phyloP scores from a whole-genome alignment of 2,797 vertebrate species.

The Galagoides demidoff region DNA sequence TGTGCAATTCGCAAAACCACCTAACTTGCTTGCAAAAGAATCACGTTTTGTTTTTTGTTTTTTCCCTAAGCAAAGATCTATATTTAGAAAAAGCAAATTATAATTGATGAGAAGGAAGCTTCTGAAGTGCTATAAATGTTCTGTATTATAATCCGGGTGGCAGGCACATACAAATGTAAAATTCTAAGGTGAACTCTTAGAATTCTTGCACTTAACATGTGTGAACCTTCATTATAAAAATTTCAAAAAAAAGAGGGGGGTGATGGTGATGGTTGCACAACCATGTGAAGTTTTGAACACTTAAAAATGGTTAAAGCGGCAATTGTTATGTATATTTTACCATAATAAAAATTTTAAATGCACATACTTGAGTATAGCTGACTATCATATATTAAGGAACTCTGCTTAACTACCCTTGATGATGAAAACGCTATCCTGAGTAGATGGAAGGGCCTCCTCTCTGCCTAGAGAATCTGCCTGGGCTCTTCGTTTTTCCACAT shows the following conservation, averaged over 20 bases:
- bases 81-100: background rate
- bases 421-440: background rate
- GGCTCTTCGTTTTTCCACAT: background rate
- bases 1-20: slow-evolving; percentile 19
- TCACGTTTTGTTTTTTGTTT: background rate
- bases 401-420: background rate
- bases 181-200: background rate
- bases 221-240: background rate
- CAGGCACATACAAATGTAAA: background rate
- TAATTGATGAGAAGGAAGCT: background rate
- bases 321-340: background rate
- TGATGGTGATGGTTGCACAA: background rate
- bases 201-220: background rate
- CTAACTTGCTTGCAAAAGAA: slow-evolving; percentile 1
- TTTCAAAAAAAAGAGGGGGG: background rate
- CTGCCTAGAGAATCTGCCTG: background rate
- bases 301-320: background rate
- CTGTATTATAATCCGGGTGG: background rate
- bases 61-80: background rate
- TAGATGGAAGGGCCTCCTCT: background rate
- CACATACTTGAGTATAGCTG: background rate
- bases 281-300: background rate
- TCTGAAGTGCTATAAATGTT: background rate
- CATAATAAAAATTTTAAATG: background rate
- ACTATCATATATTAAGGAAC: background rate